Conservation (phyloP, 2,797 vertebrate genomes). For the Knipowitschia caucasica region DNA sequence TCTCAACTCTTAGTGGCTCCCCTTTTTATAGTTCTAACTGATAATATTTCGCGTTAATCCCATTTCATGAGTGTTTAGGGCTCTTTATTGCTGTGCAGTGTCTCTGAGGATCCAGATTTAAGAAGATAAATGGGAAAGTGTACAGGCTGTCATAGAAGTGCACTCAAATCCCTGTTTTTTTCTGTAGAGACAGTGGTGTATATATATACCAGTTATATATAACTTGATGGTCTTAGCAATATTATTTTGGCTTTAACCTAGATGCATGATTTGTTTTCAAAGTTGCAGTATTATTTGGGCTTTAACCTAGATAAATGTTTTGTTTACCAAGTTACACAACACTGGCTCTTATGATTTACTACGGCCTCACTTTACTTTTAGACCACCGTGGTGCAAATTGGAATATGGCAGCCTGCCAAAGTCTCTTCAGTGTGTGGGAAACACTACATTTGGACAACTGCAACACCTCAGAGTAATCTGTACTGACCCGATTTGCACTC, state of each 20-base stretch:
- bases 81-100: constrained; percentile 28
- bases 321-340: no score
- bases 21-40: constrained; percentile 25
- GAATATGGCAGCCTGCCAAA: neutral
- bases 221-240: no score
- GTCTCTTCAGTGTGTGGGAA: neutral
- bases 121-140: neutral
- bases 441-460: constrained; percentile 1
- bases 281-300: no score
- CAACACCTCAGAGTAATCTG: neutral
- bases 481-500: neutral
- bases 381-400: neutral
- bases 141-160: constrained; percentile 5
- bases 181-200: no score
- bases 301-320: no score
- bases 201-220: no score
- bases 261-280: no score
- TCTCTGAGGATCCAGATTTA: constrained; percentile 10
- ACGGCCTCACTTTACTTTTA: neutral
- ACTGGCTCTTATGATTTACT: neutral
- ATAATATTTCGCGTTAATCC: constrained; percentile 19
- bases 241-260: no score
- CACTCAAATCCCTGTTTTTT: neutral
- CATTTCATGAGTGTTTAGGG: constrained; percentile 16
- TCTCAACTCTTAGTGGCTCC: no score